Base-by-base conservation (phyloP, 2,797 vertebrate genomes). In the Acestrorhynchus altus region DNA sequence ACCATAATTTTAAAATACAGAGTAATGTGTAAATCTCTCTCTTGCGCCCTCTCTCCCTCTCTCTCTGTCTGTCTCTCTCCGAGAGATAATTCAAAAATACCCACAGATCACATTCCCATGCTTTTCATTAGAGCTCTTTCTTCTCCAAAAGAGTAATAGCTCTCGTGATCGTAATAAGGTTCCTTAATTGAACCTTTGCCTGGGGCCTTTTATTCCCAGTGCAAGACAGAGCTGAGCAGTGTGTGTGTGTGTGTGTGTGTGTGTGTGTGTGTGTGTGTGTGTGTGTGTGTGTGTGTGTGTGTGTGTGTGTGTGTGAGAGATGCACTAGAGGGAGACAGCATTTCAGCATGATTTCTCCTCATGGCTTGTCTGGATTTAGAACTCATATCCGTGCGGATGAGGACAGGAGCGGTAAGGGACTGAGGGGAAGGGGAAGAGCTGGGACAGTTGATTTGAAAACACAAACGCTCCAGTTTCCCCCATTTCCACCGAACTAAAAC, bases 141-240 rank as follows among this genome's bases (percentile, higher is more conserved):
- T 78, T 68, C 66, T 63, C 40, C 49, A 64, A 72, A 69, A 67
- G 49, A 76, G 47, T 59, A 72, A 64, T 68, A 72, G 54, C 71
- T 66, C 59, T 64, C 46, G 15, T 51, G 77, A 81, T 79, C 54
- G 42, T 78, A 76, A 77, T 54, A 76, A 67, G 63, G 44, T 74
- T 82, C 49, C 66, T 77, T 81, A 83, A 85, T 82, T 82, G 78
- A 83, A 74, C 74, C 46, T 66, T 82, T 79, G 80, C 76, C 80
- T 51, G 35, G 15, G 67, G 81, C 66, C 65, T 78, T 44, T 56
- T 75, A 71, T 65, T 56, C 75, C 60, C 72, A 72, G 70, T 39
- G 15, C 54, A 63, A 44, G 60, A 75, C 46, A 66, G n/a, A 35
- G 31, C n/a, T n/a, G 57, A 70, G 65, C 15, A 71, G 65, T 42